These are phyloP conservation scores for Tinea trinotella DNA, from an alignment of 2,888 invertebrate species.

Conservation along the genomic window DNA sequence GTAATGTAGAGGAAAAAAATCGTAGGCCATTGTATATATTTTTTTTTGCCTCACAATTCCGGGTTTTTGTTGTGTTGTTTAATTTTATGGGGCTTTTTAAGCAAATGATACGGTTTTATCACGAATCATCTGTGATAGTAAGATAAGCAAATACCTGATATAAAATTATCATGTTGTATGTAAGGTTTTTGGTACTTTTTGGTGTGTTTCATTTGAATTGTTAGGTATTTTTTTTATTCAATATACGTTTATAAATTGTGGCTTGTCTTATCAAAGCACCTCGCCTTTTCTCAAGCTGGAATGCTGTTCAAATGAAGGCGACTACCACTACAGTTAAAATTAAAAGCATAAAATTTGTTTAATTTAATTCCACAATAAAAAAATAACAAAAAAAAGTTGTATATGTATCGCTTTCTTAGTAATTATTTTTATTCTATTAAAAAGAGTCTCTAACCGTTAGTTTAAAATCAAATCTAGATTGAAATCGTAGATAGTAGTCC, in stretches of 20 bases:
- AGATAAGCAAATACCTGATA: conserved; percentile 11
- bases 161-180: background rate
- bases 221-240: too few relatives aligned
- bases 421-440: conserved; percentile 24
- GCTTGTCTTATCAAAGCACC: too few relatives aligned
- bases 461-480: background rate
- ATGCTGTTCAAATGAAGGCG: too few relatives aligned
- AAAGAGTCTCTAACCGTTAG: conserved; percentile 21
- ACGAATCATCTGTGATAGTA: conserved; percentile 7
- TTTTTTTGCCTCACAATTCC: conserved; percentile 52
- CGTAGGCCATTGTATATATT: conserved; percentile 35
- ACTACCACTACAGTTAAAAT: too few relatives aligned
- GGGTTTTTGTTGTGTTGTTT: conserved; percentile 60
- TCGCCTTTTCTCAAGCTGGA: too few relatives aligned
- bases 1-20: conserved; percentile 62
- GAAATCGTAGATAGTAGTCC: background rate
- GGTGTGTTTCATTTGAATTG: too few relatives aligned
- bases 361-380: too few relatives aligned
- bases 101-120: conserved; percentile 70
- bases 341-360: too few relatives aligned
- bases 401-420: conserved; percentile 3
- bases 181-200: background rate
- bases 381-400: too few relatives aligned
- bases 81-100: conserved; percentile 68
- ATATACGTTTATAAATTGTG: too few relatives aligned